Percentiles rank a stretch among this genome's conserved stretches.
Conservation (phyloP, 2,888 invertebrate species). For the Sipha maydis region DNA sequence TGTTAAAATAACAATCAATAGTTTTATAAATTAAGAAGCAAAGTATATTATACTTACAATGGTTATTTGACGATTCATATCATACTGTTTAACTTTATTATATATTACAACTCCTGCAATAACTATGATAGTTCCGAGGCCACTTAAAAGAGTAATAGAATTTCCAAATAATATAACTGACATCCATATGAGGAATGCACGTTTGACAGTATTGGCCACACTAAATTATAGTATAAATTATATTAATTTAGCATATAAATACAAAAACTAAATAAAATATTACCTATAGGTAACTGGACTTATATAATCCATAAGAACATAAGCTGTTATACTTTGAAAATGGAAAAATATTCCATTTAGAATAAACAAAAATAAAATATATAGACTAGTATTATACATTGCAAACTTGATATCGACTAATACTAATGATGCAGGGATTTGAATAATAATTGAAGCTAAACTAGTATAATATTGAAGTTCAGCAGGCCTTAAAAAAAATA, state of each 20-base stretch:
- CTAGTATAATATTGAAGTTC: slow-evolving; percentile 84
- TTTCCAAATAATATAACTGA: slow-evolving; percentile 81
- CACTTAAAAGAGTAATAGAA: slow-evolving; percentile 78
- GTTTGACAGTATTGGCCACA: slow-evolving; percentile 82
- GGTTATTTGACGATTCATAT: slow-evolving; percentile 65
- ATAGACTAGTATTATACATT: slow-evolving; percentile 68
- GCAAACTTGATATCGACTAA: slow-evolving; percentile 74
- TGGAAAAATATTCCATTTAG: slow-evolving; percentile 82
- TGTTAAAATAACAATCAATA: not conserved
- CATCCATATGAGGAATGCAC: slow-evolving; percentile 82
- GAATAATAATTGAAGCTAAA: slow-evolving; percentile 77
- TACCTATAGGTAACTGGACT: slow-evolving; percentile 83
- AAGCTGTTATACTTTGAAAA: slow-evolving; percentile 82
- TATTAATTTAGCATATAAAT: not conserved
- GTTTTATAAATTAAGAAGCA: not conserved
- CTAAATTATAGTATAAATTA: slow-evolving; percentile 69
- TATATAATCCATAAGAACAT: slow-evolving; percentile 82
- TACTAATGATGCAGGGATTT: slow-evolving; percentile 77
- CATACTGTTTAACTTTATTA: slow-evolving; percentile 77
- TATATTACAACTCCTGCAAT: slow-evolving; percentile 79
- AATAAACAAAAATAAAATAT: slow-evolving; percentile 71
- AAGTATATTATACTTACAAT: slow-evolving; percentile 34
- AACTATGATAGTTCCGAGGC: slow-evolving; percentile 77
- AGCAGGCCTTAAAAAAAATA: slow-evolving; percentile 73
- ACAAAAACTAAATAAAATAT: slow-evolving; percentile 51